Base-by-base conservation (phyloP, 2,113 vertebrate genomes). In the Acanthochromis polyacanthus region DNA sequence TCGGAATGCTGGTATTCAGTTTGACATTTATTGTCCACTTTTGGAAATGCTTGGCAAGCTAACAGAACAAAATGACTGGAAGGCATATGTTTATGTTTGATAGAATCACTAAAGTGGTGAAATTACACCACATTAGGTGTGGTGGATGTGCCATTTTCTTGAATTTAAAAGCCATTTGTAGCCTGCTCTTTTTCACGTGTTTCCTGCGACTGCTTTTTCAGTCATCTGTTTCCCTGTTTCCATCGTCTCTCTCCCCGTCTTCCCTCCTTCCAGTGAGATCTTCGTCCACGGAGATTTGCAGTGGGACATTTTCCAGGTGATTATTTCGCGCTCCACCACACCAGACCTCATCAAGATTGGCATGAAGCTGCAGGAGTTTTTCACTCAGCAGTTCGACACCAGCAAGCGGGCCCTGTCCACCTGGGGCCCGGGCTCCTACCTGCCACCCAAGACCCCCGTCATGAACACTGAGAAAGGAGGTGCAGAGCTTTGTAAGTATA, bases 221-320 rank as follows among this genome's bases (percentile, higher is more conserved):
- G 5, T 62, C 51, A 36, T 48, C 19, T 14, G 16, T 61, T 36
- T 40, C 7, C 28, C 12, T 16, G 10, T 25, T 12, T 46, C 12
- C 46, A 23, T 9, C 43, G 4, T 5, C 19, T 2, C 25, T 1
- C 50, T 19, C 48, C 48, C 48, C 17, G 12, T 43, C 40, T 15
- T 12, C 4, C 20, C 2, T 65, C 60, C 45, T 9, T 79, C 22
- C 82, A 99, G 98, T 88, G 97, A 97, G 87, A 97, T 99, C 91
- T 99, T 99, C 86, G 95, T 99, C 89, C 98, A 99, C 62, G 98
- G 98, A 66, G 98, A 99, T 90, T 88, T 99, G 91, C 97, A 99
- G 89, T 99, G 98, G 98, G 98, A 99, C 94, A 98, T 99, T 86
- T 99, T 99, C 92, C 98, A 99, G 95, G 98, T 99, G 79, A 99